phyloP scores from a whole-genome alignment of 1,140 invertebrate species.

The Drosophila ercepeae region DNA sequence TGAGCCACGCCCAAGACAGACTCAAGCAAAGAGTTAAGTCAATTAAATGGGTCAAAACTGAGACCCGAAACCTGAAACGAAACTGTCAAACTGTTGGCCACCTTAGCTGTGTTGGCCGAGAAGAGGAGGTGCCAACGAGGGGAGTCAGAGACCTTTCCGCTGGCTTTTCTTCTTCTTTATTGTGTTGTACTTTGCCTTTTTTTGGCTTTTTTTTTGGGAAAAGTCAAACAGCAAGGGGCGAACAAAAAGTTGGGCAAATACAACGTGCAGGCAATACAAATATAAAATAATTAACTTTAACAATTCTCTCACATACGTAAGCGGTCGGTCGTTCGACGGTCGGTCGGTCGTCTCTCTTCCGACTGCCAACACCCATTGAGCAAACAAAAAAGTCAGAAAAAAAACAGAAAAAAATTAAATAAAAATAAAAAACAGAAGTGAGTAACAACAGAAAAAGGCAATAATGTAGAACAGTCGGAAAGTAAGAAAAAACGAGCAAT shows the following conservation, averaged over 20 bases:
- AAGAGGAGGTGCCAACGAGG: conserved; percentile 23
- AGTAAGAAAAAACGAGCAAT: conserved; percentile 35
- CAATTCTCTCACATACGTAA: conserved; percentile 48
- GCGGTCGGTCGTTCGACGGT: too few relatives aligned
- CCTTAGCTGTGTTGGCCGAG: background rate
- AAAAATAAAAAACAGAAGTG: conserved; percentile 30
- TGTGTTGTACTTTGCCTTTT: conserved; percentile 14
- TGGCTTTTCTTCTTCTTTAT: conserved; percentile 19
- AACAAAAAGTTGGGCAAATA: conserved; percentile 75
- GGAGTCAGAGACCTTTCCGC: background rate
- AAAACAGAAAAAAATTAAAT: conserved; percentile 34
- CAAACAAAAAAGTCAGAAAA: conserved; percentile 51
- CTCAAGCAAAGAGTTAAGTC: conserved; percentile 10
- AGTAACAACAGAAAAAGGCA: conserved; percentile 52
- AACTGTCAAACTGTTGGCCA: conserved; percentile 43
- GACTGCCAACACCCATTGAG: conserved; percentile 57
- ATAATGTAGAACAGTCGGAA: conserved; percentile 65
- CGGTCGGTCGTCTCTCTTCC: conserved; percentile 6
- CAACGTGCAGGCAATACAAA: conserved; percentile 75
- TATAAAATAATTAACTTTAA: conserved; percentile 80
- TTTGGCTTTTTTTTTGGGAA: conserved; percentile 29
- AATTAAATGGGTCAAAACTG: conserved; percentile 43
- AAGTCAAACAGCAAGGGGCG: conserved; percentile 60
- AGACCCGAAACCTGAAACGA: conserved; percentile 35
- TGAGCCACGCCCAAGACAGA: conserved; percentile 27